Evolutionary conservation across 1,140 invertebrate species (phyloP), one percentile per base, ranked within the genome.

Genomic region (Trichomalopsis sarcophagae): DNA sequence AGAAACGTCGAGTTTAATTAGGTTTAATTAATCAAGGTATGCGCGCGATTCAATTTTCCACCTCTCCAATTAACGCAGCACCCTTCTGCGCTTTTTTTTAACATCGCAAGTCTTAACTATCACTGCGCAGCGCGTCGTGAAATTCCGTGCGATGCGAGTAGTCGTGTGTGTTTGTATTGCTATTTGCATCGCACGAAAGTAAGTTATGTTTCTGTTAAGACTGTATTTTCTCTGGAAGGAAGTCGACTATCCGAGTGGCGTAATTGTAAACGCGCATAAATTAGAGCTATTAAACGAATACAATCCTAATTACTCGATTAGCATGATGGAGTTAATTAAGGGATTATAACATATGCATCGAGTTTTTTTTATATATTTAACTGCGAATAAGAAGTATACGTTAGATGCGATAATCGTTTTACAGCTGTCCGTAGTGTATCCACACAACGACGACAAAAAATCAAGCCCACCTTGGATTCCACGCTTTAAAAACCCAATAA

Each of bases 21-120:
- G 21, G 69, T 27, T 30, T 71, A 71, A 71, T 71, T 71, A 71
- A 71, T 71, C 69, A 71, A 71, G 69, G 27, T 14, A 71, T 71
- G 69, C 27, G 9, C 14, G 69, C 30, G 13, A 71, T 71, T 71
- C 17, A 71, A 71, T 71, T 27, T 71, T 71, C 27, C 27, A 27
- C 69, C 27, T 4, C 11, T 17, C 69, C 27, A 71, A 71, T 71
- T 71, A 71, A 71, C 27, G 69, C 30, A 71, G 30, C 27, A 27
- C 17, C 69, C 69, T 33, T 33, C 6, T 30, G 17, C 21, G n/a
- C 21, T n/a, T 62, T 62, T 17, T 62, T 62, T 62, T 55, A 14
- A 27, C 27, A 27, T 27, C 17, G 17, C 50, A 21, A 55, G 50
- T 62, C 33, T 62, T 62, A 62, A 62, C 50, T 2, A 55, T 55